Evolutionary conservation across 2,797 vertebrate species (phyloP), one percentile per base, ranked within the genome.

Genomic region (Chelonia mydas): DNA sequence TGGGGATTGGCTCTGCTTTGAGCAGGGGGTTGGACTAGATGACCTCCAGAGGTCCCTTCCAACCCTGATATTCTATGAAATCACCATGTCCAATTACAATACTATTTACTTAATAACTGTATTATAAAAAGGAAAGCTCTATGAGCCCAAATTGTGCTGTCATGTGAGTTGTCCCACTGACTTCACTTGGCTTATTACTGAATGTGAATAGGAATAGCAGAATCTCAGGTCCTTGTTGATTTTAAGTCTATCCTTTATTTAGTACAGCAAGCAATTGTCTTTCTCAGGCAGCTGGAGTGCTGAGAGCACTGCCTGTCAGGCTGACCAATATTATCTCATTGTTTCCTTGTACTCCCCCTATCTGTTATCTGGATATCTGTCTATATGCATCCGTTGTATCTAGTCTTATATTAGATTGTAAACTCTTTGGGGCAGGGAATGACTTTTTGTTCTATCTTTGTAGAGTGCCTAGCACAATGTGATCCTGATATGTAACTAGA

Each of bases 101-200:
- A 51, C 89, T 33, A 37, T 83, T 31, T 11, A 53, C 10, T 77
- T 87, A 11, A 5, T 31, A 25, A 13, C 16, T 84, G 47, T 76
- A 28, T 54, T 87, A 41, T 2, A 68, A 59, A 85, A 85, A n/a
- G 6, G 12, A 27, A 77, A 28, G 25, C 12, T 16, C 23, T n/a
- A 13, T 15, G 13, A 77, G 10, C 50, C 84, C 47, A 41, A 81
- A 21, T n/a, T 21, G 5, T 81, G 8, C 50, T 91, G 7, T 9
- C 23, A 15, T 7, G 8, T 9, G 3, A 41, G 5, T 53, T 28
- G 25, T 47, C 45, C 12, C 47, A 23, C 8, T 3, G 76, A n/a
- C 0, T 1, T 2, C 74, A 8, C 45, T 55, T 16, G 31, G 6
- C 31, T 4, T 81, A 17, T 1, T 1, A 81, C 55, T 37, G 54